Evolutionary conservation across 1,140 invertebrate genomes (phyloP).

Genomic region (Zaprionus ghesquierei): DNA sequence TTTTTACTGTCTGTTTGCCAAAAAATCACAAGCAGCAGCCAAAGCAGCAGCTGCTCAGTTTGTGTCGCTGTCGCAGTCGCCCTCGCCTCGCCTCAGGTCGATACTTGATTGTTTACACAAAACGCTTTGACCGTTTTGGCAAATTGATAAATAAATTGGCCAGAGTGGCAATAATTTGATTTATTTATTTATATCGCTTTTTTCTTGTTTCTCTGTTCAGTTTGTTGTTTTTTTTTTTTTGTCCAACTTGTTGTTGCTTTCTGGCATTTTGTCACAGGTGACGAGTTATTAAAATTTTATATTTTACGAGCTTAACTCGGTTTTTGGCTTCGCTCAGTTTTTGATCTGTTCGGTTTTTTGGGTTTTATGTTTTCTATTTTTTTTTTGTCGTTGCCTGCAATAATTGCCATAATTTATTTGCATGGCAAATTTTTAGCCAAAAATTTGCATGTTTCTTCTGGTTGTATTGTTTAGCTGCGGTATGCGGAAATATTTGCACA

Average conservation of each 20-base stretch:
- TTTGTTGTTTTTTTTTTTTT: background rate
- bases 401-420: slow-evolving; percentile 74
- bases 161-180: slow-evolving; percentile 61
- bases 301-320: slow-evolving; percentile 51
- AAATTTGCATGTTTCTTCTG: slow-evolving; percentile 61
- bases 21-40: slow-evolving; percentile 14
- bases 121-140: slow-evolving; percentile 59
- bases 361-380: slow-evolving; percentile 11
- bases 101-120: slow-evolving; percentile 52
- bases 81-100: background rate
- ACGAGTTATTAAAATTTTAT: slow-evolving; percentile 52
- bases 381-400: slow-evolving; percentile 32
- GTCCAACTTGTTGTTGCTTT: background rate
- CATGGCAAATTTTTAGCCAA: slow-evolving; percentile 55
- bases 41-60: slow-evolving; percentile 21
- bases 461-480: slow-evolving; percentile 49
- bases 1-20: slow-evolving; percentile 29
- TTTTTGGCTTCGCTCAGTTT: slow-evolving; percentile 8
- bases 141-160: slow-evolving; percentile 69
- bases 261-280: slow-evolving; percentile 14
- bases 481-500: slow-evolving; percentile 65
- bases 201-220: background rate
- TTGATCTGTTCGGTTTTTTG: background rate
- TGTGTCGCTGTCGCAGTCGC: background rate
- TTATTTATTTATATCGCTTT: slow-evolving; percentile 57